phyloP scores from a whole-genome alignment of 2,113 vertebrate species.

The Oreochromis aureus region DNA sequence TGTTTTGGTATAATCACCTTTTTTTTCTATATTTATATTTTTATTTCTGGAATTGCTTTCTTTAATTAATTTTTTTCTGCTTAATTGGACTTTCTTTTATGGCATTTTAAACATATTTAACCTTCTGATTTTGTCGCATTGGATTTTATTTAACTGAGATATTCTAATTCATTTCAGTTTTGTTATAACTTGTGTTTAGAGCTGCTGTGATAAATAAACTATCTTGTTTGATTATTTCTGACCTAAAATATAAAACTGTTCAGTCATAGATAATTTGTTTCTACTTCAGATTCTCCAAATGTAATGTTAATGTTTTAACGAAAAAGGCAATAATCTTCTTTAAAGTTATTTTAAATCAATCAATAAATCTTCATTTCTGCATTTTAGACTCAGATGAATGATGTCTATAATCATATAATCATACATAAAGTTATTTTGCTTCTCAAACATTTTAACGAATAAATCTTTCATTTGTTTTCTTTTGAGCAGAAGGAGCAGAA shows the following conservation, averaged over 20 bases:
- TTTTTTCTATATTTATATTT: neutral
- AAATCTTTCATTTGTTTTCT: neutral
- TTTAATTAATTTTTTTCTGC: neutral
- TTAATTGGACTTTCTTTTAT: neutral
- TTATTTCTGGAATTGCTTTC: neutral
- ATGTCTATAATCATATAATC: neutral
- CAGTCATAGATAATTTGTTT: neutral
- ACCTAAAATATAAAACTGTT: neutral
- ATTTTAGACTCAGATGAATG: neutral
- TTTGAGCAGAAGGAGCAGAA: neutral
- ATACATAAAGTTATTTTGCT: neutral
- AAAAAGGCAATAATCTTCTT: neutral
- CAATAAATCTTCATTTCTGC: neutral
- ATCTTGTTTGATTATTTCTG: neutral
- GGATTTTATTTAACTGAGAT: neutral
- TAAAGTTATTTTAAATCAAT: neutral
- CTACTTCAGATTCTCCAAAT: neutral
- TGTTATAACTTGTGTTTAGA: neutral
- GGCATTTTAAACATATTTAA: neutral
- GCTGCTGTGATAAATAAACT: neutral
- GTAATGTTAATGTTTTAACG: neutral
- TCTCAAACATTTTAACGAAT: neutral
- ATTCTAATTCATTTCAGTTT: fast-evolving
- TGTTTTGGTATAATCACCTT: neutral
- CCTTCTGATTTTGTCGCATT: neutral